Evolutionary conservation across 2,797 vertebrate species (phyloP).

Genomic region (Astyanax mexicanus): DNA sequence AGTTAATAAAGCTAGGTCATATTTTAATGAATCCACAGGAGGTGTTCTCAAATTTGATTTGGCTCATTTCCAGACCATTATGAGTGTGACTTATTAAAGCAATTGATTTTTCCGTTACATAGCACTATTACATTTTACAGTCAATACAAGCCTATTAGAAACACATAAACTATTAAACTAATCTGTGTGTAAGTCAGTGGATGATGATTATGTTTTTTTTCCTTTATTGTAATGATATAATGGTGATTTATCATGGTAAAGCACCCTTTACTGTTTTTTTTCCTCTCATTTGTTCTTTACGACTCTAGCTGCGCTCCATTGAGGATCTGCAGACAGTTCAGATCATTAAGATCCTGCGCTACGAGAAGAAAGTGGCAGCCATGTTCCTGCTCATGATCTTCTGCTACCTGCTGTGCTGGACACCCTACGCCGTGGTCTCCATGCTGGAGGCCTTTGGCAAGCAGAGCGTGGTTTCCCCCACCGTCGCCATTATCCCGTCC

Average conservation of each 20-base stretch:
- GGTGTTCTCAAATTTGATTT: not conserved
- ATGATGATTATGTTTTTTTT: too few species aligned
- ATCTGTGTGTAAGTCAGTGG: not conserved
- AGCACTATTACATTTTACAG: not conserved
- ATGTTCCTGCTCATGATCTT: conserved; percentile 93
- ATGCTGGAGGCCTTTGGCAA: conserved; percentile 88
- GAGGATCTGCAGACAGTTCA: conserved; percentile 91
- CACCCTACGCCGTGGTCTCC: conserved; percentile 88
- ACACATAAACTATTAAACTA: not conserved
- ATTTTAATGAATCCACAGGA: not conserved
- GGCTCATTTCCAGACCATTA: not conserved
- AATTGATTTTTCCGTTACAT: not conserved
- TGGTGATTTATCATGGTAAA: too few species aligned
- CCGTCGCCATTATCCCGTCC: conserved; percentile 86
- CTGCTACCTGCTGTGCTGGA: conserved; percentile 91
- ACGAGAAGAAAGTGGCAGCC: conserved; percentile 91
- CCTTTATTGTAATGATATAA: not conserved
- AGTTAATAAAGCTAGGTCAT: not conserved
- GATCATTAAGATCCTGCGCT: conserved; percentile 88
- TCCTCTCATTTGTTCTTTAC: conserved; percentile 9
- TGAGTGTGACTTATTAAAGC: not conserved
- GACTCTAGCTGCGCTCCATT: conserved; percentile 83
- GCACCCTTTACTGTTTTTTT: not conserved
- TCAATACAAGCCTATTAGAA: not conserved
- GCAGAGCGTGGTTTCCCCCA: conserved; percentile 84